These are phyloP conservation scores for Tetramorium alpestre DNA, from an alignment of 1,140 invertebrate genomes.

Conservation along the genomic window DNA sequence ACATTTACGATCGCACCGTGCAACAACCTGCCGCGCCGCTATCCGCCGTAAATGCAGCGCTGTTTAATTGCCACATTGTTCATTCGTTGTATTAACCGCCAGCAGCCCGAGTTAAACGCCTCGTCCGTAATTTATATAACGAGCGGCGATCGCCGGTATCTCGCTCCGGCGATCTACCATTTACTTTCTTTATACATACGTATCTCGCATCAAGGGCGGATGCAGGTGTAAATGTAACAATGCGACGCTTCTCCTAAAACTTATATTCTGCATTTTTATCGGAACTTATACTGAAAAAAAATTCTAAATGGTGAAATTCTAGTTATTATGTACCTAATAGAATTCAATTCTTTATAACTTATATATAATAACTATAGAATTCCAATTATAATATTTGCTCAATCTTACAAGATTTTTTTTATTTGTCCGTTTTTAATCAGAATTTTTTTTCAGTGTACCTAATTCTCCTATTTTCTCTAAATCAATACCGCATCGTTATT, in stretches of 20 bases:
- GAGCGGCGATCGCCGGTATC: slow-evolving; percentile 20
- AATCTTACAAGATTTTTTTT: too few species aligned
- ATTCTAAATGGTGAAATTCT: too few species aligned
- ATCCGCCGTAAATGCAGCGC: not conserved
- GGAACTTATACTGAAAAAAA: too few species aligned
- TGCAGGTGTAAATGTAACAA: slow-evolving; percentile 4
- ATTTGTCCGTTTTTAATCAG: too few species aligned
- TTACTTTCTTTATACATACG: slow-evolving; percentile 49
- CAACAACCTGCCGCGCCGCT: not conserved
- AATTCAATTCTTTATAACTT: too few species aligned
- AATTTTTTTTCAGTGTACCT: too few species aligned
- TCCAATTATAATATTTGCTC: too few species aligned
- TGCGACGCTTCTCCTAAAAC: not conserved
- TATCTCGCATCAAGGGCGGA: slow-evolving; percentile 8
- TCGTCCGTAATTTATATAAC: slow-evolving; percentile 42
- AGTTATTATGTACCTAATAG: too few species aligned
- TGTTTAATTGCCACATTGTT: slow-evolving; percentile 44
- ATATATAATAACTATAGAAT: too few species aligned
- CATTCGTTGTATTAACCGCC: slow-evolving; percentile 23
- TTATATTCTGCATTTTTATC: not conserved
- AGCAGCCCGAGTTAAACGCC: slow-evolving; percentile 37
- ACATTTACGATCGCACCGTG: not conserved
- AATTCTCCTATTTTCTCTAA: slow-evolving; percentile 5
- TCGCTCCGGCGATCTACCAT: slow-evolving; percentile 22
- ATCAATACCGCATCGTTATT: not conserved